Percentiles rank a stretch among this genome's conserved stretches.
Conservation (phyloP, 2,113 vertebrate genomes). For the Cyrtonyx montezumae region DNA sequence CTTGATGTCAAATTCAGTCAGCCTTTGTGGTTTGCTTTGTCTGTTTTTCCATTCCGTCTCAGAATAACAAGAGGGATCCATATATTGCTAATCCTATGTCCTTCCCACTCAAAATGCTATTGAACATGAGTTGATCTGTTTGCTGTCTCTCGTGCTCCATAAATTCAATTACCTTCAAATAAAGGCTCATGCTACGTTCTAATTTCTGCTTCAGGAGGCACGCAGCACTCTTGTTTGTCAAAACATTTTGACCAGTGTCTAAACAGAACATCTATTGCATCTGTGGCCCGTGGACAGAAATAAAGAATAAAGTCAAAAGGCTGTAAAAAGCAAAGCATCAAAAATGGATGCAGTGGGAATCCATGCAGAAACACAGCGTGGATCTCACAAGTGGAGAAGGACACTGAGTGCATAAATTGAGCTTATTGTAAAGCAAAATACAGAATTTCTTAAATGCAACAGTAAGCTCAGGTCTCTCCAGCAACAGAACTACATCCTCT, state of each 20-base stretch:
- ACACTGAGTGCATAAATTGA: neutral
- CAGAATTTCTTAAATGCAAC: neutral
- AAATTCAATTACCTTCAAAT: slow-evolving; percentile 53
- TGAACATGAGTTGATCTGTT: slow-evolving; percentile 21
- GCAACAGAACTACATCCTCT: neutral
- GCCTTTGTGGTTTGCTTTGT: neutral
- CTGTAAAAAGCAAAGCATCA: slow-evolving; percentile 1
- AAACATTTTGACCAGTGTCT: neutral
- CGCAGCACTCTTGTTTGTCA: neutral
- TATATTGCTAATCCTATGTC: neutral
- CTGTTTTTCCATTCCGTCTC: neutral
- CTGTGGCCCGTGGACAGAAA: neutral
- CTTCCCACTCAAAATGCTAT: slow-evolving; percentile 10
- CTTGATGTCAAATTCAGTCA: neutral
- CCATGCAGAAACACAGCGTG: neutral
- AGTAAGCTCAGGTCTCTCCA: neutral
- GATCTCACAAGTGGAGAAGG: neutral
- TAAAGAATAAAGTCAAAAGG: neutral
- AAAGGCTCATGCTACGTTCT: neutral
- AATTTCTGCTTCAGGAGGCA: slow-evolving; percentile 11
- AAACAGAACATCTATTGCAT: neutral
- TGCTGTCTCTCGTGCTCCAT: slow-evolving; percentile 11
- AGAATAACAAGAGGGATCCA: neutral
- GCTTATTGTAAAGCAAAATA: neutral
- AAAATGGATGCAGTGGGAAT: neutral